Conservation (phyloP, 2,888 invertebrate species). For the Oithona nana region DNA sequence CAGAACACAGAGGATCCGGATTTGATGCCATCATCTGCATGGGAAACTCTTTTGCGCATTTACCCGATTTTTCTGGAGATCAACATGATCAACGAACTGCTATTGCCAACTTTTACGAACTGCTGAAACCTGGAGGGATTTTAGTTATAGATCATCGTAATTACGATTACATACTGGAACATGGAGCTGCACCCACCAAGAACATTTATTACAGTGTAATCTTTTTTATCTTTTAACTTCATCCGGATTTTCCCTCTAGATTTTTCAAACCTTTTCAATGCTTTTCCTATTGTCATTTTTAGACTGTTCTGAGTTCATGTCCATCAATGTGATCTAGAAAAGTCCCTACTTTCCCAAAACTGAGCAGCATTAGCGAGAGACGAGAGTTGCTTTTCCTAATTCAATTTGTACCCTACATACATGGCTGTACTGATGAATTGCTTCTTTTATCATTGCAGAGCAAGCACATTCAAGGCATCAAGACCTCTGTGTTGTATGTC, state of each 20-base stretch:
- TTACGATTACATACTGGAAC: slow-evolving; percentile 58
- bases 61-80: slow-evolving; percentile 41
- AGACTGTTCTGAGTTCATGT: no score
- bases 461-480: slow-evolving; percentile 57
- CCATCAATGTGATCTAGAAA: no score
- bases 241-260: no score
- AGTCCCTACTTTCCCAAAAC: no score
- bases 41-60: slow-evolving; percentile 77
- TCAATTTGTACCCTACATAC: no score
- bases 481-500: slow-evolving; percentile 61
- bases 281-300: no score
- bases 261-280: no score
- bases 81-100: slow-evolving; percentile 56
- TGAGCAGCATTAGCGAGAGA: no score
- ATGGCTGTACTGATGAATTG: no score
- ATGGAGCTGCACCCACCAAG: slow-evolving; percentile 55
- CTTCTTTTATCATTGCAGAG: slow-evolving; percentile 36
- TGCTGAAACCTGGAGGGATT: slow-evolving; percentile 64
- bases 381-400: no score
- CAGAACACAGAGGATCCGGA: slow-evolving; percentile 34
- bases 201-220: slow-evolving; percentile 73
- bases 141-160: slow-evolving; percentile 73
- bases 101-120: slow-evolving; percentile 54
- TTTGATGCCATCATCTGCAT: slow-evolving; percentile 77
- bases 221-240: not conserved